phyloP scores from a whole-genome alignment of 2,888 invertebrate genomes.

The Phalera bucephala region DNA sequence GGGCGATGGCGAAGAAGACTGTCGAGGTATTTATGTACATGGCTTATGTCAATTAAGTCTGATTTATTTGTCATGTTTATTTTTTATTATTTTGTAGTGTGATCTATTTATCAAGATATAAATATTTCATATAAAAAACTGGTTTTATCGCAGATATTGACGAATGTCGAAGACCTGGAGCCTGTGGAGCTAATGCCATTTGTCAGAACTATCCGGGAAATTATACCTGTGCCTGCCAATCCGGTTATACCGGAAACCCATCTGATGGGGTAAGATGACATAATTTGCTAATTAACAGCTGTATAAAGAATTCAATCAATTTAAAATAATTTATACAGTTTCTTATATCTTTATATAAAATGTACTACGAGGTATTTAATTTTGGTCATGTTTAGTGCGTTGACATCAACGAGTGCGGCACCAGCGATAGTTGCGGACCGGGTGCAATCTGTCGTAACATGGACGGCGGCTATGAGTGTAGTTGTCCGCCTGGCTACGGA shows the following conservation, averaged over 20 bases:
- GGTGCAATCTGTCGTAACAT: constrained; percentile 92
- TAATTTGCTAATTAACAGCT: no score
- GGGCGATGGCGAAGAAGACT: constrained; percentile 95
- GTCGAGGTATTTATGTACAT: constrained; percentile 84
- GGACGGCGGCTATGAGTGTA: constrained; percentile 91
- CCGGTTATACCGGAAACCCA: constrained; percentile 93
- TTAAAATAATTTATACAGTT: no score
- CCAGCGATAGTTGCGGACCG: constrained; percentile 88
- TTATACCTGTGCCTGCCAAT: constrained; percentile 92
- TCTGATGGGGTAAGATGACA: constrained; percentile 77
- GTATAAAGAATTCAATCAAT: no score
- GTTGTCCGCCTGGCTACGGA: constrained; percentile 91
- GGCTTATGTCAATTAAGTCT: no score
- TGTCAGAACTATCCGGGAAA: constrained; percentile 94
- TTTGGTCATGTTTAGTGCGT: no score
- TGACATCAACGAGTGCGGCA: constrained; percentile 92
- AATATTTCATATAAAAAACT: constrained; percentile 1
- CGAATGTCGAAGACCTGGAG: constrained; percentile 91
- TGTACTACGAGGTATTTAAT: no score
- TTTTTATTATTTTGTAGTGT: no score
- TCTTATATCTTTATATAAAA: constrained; percentile 1
- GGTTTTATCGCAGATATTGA: constrained; percentile 87
- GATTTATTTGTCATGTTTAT: no score
- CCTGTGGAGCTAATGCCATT: constrained; percentile 91
- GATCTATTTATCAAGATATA: no score